Evolutionary conservation across 2,888 invertebrate genomes (phyloP), one percentile per base, ranked within the genome.

Genomic region (Drosophila kanekoi): DNA sequence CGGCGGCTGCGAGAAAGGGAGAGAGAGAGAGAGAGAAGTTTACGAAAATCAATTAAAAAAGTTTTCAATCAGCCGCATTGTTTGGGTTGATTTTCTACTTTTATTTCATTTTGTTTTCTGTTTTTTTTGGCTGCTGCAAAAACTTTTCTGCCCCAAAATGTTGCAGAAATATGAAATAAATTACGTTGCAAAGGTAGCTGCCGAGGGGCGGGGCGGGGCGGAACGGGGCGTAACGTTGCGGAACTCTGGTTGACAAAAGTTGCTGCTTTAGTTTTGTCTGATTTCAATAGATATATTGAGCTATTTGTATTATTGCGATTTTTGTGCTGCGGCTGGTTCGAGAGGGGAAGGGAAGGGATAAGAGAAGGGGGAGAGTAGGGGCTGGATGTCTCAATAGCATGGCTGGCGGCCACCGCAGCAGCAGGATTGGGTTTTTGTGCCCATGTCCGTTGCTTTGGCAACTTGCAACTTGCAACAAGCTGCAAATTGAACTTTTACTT

Each of bases 1-100:
- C 10, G 5, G 38, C 47, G 44, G 51, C 33, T 45, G 51, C 59
- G 44, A 43, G 9, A 40, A 23, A 49, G 20, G 10, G 37, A 3
- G 14, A 4, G 9, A 32, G 44, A 14, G 53, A 32, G 9, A 1
- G 3, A 14, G 38, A 63, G 61, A 82, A 85, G 68, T 83, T 85
- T 71, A 63, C 81, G 76, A 88, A 89, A 91, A 90, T 90, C 87
- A 90, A 90, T 91, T 91, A 90, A 84, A 90, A 89, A 90, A 89
- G 78, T 89, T 91, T 90, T 81, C 83, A 88, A 89, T 89, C 89
- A 85, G 86, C 68, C 79, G 80, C 74, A 87, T 83, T 83, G 87
- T 84, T 87, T 78, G 79, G 59, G 33, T 70, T 68, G 59, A 72
- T 71, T 63, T 63, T 66, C 59, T 52, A 57, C 51, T 47, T 58